Percentiles rank a stretch among this genome's conserved stretches.
Evolutionary conservation across 2,888 invertebrate genomes (phyloP).

Genomic region (Tanytarsus gracilentus): DNA sequence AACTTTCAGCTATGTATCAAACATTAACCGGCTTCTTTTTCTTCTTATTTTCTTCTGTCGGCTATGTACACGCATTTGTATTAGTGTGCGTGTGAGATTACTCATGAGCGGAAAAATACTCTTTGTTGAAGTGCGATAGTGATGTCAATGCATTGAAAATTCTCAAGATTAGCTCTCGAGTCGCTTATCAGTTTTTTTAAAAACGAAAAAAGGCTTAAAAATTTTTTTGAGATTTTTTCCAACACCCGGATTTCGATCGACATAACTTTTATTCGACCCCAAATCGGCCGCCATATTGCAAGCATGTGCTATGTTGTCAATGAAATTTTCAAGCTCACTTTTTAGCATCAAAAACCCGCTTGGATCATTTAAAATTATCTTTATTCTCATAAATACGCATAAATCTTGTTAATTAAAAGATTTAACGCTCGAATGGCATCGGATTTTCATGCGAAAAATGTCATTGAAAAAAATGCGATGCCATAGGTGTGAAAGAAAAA

Average conservation of each 20-base stretch:
- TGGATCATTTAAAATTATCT: neutral
- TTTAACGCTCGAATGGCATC: slow-evolving; percentile 15
- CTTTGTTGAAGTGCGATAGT: neutral
- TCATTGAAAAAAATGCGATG: slow-evolving; percentile 28
- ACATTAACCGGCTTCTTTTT: slow-evolving; percentile 1
- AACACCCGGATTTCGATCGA: neutral
- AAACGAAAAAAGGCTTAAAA: neutral
- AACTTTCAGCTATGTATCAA: neutral
- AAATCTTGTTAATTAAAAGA: neutral
- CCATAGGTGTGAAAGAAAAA: neutral
- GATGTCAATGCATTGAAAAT: neutral
- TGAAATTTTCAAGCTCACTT: slow-evolving; percentile 13
- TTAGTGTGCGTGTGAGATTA: neutral
- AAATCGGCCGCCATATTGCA: slow-evolving; percentile 1
- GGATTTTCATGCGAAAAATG: slow-evolving; percentile 18
- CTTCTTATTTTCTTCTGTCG: neutral
- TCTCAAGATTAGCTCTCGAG: neutral
- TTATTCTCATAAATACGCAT: neutral
- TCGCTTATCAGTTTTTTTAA: neutral
- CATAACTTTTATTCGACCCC: too few species aligned
- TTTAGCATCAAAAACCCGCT: neutral
- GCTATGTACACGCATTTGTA: neutral
- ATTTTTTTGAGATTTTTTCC: neutral
- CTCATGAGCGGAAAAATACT: neutral
- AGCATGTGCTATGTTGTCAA: slow-evolving; percentile 26